Conservation (phyloP, 1,140 invertebrate genomes). For the Drosophila lowei region DNA sequence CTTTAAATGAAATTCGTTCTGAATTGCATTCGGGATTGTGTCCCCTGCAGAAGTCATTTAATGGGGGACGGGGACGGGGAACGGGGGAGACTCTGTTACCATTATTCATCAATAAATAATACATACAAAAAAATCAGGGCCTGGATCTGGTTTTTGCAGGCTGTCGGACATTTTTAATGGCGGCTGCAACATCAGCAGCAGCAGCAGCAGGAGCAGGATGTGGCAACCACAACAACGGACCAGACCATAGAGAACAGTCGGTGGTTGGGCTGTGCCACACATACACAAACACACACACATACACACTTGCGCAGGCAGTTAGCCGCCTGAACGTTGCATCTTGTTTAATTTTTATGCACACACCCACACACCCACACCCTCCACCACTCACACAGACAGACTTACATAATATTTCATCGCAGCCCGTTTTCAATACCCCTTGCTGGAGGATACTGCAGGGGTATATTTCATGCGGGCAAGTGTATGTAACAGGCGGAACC, state of each 20-base stretch:
- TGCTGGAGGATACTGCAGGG: too few species aligned
- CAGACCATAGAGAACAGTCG: conserved; percentile 12
- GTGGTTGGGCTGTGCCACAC: neutral
- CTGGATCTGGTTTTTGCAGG: conserved; percentile 48
- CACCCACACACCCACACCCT: conserved; percentile 25
- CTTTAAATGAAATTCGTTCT: conserved; percentile 2
- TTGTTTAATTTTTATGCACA: conserved; percentile 70
- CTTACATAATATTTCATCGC: conserved; percentile 65
- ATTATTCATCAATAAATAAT: conserved; percentile 39
- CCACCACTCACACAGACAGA: conserved; percentile 36
- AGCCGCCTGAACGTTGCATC: conserved; percentile 60
- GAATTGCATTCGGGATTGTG: neutral
- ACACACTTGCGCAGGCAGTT: conserved; percentile 20
- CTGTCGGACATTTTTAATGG: conserved; percentile 69
- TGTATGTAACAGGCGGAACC: too few species aligned
- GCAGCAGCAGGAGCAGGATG: conserved; percentile 5
- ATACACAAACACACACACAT: too few species aligned
- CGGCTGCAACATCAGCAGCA: conserved; percentile 38
- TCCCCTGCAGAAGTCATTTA: neutral
- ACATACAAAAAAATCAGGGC: conserved; percentile 27
- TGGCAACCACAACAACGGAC: conserved; percentile 39
- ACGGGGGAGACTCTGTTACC: neutral
- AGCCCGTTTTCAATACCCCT: conserved; percentile 7
- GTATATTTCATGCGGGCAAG: too few species aligned
- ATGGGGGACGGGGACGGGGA: neutral